Percentiles rank a stretch among this genome's conserved stretches.
Conservation (phyloP, 2,888 invertebrate species). For the Neuroscelio doddi region DNA sequence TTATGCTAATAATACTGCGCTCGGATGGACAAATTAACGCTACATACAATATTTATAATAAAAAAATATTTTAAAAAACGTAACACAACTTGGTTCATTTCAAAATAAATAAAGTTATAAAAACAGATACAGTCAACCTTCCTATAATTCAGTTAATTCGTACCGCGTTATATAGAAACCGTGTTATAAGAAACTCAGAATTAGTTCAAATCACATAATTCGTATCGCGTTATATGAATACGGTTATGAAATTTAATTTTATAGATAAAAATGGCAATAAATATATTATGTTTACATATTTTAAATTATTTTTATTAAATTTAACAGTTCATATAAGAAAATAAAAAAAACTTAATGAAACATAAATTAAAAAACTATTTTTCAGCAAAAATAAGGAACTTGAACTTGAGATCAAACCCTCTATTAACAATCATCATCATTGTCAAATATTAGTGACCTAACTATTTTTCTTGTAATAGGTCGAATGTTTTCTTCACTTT, state of each 20-base stretch:
- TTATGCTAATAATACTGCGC: too few relatives aligned
- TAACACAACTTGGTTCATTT: too few relatives aligned
- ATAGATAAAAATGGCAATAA: constrained; percentile 1
- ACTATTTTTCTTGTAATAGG: neutral
- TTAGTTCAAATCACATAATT: neutral
- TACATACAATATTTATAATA: too few relatives aligned
- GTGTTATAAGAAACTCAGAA: neutral
- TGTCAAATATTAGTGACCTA: constrained; percentile 6
- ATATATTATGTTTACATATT: neutral
- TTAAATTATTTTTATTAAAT: constrained; percentile 3
- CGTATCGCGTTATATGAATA: too few relatives aligned
- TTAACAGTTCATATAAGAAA: neutral
- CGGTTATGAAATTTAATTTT: neutral
- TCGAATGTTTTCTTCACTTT: neutral
- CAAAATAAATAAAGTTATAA: too few relatives aligned
- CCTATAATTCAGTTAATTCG: neutral
- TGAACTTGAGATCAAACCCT: too few relatives aligned
- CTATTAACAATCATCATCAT: constrained; percentile 1
- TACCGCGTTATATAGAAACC: neutral
- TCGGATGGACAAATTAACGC: too few relatives aligned
- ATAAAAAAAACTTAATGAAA: neutral
- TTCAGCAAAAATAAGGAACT: constrained; percentile 5
- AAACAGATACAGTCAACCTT: too few relatives aligned
- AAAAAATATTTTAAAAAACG: too few relatives aligned
- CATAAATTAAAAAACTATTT: neutral